A percentile compares a stretch with the other conserved stretches of the same genome.
Evolutionary conservation across 2,113 vertebrate species (phyloP).

Genomic region (Nannospalax galili): DNA sequence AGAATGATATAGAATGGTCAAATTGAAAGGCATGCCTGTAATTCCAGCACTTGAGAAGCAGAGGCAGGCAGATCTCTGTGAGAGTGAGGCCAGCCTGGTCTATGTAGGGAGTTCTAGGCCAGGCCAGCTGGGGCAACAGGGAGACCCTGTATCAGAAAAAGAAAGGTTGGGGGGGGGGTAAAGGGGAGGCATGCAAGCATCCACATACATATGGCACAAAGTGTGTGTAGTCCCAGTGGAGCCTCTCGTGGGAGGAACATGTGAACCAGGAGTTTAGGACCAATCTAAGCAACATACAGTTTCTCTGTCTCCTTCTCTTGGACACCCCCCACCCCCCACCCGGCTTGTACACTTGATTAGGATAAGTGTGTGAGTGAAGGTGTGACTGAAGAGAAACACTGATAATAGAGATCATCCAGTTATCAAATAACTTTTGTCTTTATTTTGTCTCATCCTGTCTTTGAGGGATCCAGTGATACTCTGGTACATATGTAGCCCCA

Average conservation of each 20-base stretch:
- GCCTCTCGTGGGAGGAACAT: not conserved
- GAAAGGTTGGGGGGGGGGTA: no score
- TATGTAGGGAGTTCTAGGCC: no score
- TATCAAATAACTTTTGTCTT: conserved; percentile 8
- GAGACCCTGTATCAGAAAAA: no score
- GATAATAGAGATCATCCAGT: not conserved
- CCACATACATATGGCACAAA: not conserved
- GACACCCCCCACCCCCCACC: not conserved
- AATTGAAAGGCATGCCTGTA: conserved; percentile 13
- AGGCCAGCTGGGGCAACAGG: no score
- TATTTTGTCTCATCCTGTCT: not conserved
- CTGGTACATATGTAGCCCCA: no score
- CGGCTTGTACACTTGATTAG: not conserved
- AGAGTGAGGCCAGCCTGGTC: no score
- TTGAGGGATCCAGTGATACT: not conserved
- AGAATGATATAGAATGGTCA: not conserved
- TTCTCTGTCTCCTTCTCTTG: not conserved
- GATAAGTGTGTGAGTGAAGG: not conserved
- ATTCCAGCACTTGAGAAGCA: no score
- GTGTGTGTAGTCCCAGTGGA: not conserved
- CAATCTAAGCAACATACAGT: not conserved
- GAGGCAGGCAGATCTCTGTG: no score
- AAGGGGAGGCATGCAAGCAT: no score
- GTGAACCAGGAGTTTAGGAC: not conserved
- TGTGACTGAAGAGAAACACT: not conserved